Conservation (phyloP, 2,888 invertebrate species). For the Pollenia amentaria region DNA sequence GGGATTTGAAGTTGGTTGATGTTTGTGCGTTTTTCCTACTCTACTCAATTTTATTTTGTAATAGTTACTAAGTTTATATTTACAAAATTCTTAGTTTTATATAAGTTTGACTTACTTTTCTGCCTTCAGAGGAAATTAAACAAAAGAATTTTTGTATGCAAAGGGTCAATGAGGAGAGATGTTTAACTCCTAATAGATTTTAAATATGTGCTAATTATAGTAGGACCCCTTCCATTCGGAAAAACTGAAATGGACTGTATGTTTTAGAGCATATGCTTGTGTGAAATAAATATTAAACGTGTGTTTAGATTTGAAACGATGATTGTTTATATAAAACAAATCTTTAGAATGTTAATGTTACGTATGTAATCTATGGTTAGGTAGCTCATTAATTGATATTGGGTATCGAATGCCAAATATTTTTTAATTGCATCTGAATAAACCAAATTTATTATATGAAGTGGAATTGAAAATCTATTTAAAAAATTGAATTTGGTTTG, state of each 20-base stretch:
- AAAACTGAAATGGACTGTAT: conserved; percentile 3
- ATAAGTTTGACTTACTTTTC: conserved; percentile 34
- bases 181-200: not conserved
- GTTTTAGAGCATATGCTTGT: conserved; percentile 23
- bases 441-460: too few species aligned
- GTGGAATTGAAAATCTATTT: too few species aligned
- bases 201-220: not conserved
- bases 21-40: conserved; percentile 36
- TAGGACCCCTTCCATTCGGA: not conserved
- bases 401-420: too few species aligned
- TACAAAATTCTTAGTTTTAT: conserved; percentile 61
- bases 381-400: too few species aligned
- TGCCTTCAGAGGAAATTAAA: conserved; percentile 1
- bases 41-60: conserved; percentile 41
- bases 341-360: too few species aligned
- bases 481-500: too few species aligned
- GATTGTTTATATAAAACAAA: not conserved
- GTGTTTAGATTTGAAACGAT: conserved; percentile 34
- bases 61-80: conserved; percentile 63
- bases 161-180: not conserved
- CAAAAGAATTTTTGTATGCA: not conserved
- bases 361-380: too few species aligned
- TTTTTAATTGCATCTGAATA: too few species aligned
- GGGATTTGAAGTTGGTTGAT: conserved; percentile 34
- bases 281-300: conserved; percentile 38